A percentile compares a stretch with the other conserved stretches of the same genome.
Evolutionary conservation across 2,888 invertebrate genomes (phyloP).

Genomic region (Mactromeris polynyma): DNA sequence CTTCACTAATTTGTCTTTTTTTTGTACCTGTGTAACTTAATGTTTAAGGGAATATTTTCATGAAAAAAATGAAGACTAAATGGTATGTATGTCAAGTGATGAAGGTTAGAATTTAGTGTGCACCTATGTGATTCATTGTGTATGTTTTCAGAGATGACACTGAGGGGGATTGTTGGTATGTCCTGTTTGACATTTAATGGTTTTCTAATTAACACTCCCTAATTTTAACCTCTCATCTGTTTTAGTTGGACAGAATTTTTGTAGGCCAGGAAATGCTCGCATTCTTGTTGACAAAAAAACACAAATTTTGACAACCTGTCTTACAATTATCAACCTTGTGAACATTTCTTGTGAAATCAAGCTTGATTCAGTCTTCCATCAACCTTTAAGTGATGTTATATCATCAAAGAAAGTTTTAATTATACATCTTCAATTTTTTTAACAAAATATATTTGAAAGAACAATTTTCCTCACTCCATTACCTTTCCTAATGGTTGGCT

Average conservation of each 20-base stretch:
- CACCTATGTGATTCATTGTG: background rate
- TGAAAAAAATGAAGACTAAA: background rate
- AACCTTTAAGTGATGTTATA: too few species aligned
- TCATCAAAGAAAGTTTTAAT: too few species aligned
- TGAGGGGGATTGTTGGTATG: background rate
- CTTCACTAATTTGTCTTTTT: background rate
- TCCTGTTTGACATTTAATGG: background rate
- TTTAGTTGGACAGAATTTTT: background rate
- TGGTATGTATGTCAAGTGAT: background rate
- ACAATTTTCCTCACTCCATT: too few species aligned
- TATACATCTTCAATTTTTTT: too few species aligned
- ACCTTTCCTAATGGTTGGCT: too few species aligned
- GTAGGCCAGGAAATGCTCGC: background rate
- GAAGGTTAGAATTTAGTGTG: background rate
- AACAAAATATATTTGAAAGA: too few species aligned
- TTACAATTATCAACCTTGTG: background rate
- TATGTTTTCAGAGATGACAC: background rate
- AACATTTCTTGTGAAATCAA: background rate
- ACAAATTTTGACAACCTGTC: background rate
- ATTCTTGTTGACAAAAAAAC: background rate
- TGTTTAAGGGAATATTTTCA: background rate
- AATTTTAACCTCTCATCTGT: background rate
- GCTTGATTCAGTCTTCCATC: background rate
- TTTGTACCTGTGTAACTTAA: background rate
- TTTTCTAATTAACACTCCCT: constrained; percentile 6